These are phyloP conservation scores for Momotus momota DNA, from an alignment of 2,797 vertebrate genomes.

Conservation along the genomic window DNA sequence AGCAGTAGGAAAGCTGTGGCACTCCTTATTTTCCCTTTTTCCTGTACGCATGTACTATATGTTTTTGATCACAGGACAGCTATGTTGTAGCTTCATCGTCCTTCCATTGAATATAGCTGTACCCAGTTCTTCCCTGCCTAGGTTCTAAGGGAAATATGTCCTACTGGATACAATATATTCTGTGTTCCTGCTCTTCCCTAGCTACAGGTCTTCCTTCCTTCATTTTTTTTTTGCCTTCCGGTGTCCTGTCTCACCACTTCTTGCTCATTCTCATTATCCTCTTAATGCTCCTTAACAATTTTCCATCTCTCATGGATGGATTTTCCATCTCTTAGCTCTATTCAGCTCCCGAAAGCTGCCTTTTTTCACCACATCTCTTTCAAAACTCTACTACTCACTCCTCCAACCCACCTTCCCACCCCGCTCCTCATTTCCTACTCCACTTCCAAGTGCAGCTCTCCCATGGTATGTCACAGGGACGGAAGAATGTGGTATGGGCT, in stretches of 20 bases:
- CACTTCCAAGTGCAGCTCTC: neutral
- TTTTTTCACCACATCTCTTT: neutral
- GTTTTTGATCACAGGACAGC: neutral
- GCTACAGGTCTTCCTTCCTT: neutral
- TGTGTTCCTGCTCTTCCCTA: neutral
- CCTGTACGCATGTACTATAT: accelerated
- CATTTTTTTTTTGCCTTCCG: accelerated
- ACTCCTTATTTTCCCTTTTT: neutral
- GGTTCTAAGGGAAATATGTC: neutral
- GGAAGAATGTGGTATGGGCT: neutral
- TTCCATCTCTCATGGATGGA: neutral
- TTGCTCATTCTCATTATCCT: neutral
- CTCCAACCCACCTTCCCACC: neutral
- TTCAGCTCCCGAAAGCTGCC: neutral
- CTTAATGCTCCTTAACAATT: neutral
- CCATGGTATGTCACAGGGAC: accelerated
- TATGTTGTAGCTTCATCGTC: neutral
- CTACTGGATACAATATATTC: neutral
- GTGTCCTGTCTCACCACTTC: neutral
- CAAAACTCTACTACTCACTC: neutral
- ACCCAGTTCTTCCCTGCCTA: neutral
- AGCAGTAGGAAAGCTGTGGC: neutral
- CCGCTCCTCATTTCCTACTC: neutral
- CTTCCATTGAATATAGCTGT: neutral
- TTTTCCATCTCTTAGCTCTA: neutral